Conservation (phyloP, 2,888 invertebrate genomes). For the Scaptomyza flava region DNA sequence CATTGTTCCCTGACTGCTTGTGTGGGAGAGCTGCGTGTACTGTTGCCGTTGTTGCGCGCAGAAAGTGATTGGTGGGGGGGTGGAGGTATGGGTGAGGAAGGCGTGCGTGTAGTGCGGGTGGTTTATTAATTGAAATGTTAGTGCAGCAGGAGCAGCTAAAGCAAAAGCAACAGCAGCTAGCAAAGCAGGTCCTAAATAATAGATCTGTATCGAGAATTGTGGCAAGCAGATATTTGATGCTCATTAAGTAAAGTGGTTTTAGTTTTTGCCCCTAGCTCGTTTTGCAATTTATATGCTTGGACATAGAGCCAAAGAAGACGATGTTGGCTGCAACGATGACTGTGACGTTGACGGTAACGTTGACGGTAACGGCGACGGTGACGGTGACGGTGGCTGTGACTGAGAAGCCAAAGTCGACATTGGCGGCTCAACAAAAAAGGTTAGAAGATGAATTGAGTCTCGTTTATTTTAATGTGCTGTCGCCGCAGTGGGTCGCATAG, state of each 20-base stretch:
- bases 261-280: conserved; percentile 56
- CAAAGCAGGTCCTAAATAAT: conserved; percentile 78
- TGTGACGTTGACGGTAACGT: not conserved
- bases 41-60: not conserved
- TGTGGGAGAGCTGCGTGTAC: conserved; percentile 45
- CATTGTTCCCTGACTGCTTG: conserved; percentile 71
- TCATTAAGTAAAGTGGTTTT: conserved; percentile 83
- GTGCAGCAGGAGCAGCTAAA: conserved; percentile 53
- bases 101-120: conserved; percentile 57
- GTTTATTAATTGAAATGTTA: conserved; percentile 73
- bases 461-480: conserved; percentile 83
- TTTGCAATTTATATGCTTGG: conserved; percentile 63
- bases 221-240: conserved; percentile 81
- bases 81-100: not conserved
- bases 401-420: conserved; percentile 3
- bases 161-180: conserved; percentile 58
- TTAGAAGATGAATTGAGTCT: conserved; percentile 80
- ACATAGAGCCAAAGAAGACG: conserved; percentile 17
- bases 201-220: conserved; percentile 79
- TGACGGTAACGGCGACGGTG: conserved; percentile 28
- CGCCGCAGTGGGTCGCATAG: conserved; percentile 81
- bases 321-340: conserved; percentile 2
- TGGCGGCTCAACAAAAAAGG: conserved; percentile 67
- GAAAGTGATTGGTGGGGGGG: too few species aligned
- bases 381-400: conserved; percentile 5